Base-by-base conservation (phyloP, 2,797 vertebrate species). In the Lindbergichthys nudifrons region DNA sequence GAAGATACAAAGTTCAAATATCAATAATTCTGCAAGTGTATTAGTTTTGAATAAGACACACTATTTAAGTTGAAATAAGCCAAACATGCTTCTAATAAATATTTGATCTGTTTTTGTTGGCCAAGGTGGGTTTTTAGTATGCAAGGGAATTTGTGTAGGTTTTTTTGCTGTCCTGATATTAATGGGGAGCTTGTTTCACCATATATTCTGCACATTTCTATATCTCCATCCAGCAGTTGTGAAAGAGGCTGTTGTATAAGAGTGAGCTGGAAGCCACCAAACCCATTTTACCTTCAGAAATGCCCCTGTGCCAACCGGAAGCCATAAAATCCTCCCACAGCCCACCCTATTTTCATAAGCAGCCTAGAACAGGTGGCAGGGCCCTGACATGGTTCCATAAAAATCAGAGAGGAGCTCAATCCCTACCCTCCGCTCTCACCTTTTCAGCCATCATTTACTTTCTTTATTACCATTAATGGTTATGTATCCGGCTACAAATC, bases 401-500 rank as follows among this genome's bases (percentile, higher is more conserved):
- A 92, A 91, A 88, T 87, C 85, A 89, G 83, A 92, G 75, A 86
- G 86, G 78, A 84, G 88, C 81, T 89, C 90, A 84, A 84, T 89
- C 80, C 83, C 85, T 87, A 89, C 87, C 88, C 88, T 91, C 83
- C 59, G 87, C 88, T 80, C 89, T 92, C 92, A 93, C 92, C 92
- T 94, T 91, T 92, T 89, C 87, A 90, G 91, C 90, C 93, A 94
- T 94, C 93, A 94, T 94, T 94, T 94, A 94, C 92, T 91, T 93
- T 93, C 92, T 92, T 93, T 94, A 94, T 93, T 93, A 93, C 92
- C 88, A 90, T 92, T 94, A 93, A 93, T 92, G 92, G 91, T 92
- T 92, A 92, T 92, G 90, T 91, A 92, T 92, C 89, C 85, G 84
- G 89, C 92, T 79, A 92, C 93, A 94, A 94, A 95, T 94, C 94